These are phyloP conservation scores for Drosophila virilis DNA, from an alignment of 1,140 invertebrate genomes.

Conservation along the genomic window DNA sequence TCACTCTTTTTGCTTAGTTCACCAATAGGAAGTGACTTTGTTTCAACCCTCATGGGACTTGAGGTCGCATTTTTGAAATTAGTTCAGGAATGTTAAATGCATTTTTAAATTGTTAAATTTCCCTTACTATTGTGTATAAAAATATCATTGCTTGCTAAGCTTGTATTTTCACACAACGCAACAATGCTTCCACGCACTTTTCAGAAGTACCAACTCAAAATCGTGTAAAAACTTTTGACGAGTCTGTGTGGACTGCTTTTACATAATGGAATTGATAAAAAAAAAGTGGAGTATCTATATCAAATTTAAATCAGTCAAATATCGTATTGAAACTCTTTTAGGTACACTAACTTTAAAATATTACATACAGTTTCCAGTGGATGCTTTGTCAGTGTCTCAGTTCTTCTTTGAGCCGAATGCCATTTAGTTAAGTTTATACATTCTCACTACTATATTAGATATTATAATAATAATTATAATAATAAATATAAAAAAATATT, in stretches of 20 bases:
- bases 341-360: too few species aligned
- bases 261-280: constrained; percentile 31
- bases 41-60: constrained; percentile 54
- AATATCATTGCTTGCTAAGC: constrained; percentile 60
- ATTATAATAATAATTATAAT: too few species aligned
- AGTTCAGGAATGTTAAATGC: constrained; percentile 61
- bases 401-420: too few species aligned
- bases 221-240: constrained; percentile 37
- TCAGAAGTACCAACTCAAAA: constrained; percentile 42
- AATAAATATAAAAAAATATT: too few species aligned
- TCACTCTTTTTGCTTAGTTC: constrained; percentile 15
- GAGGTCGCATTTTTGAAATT: constrained; percentile 50
- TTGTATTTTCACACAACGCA: constrained; percentile 71
- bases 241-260: constrained; percentile 33
- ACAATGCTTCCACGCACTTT: constrained; percentile 51
- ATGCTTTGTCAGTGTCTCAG: too few species aligned
- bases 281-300: constrained; percentile 17
- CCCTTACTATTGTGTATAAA: constrained; percentile 45
- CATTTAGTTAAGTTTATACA: too few species aligned
- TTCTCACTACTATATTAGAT: too few species aligned
- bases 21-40: constrained; percentile 53
- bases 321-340: too few species aligned
- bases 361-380: too few species aligned
- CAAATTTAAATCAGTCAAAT: neutral
- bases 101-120: constrained; percentile 67